Evolutionary conservation across 2,113 vertebrate species (phyloP), one percentile per base, ranked within the genome.

Genomic region (Gymnorhina tibicen): DNA sequence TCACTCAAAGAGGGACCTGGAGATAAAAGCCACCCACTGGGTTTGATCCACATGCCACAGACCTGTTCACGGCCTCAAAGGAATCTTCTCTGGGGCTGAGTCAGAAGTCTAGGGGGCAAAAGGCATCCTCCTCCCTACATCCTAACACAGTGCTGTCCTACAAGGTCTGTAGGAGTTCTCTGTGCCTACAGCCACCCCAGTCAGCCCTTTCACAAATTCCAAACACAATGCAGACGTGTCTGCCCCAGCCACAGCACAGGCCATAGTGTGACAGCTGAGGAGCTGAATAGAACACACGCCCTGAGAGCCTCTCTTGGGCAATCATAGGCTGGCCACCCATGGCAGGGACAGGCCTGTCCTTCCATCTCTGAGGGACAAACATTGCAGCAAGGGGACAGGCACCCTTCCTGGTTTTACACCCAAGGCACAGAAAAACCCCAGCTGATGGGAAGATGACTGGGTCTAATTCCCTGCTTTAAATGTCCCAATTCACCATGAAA

Each of bases 141-240:
- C 28, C 21, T 32, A 53, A 41, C 4, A 60, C 17, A 6, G 5
- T 6, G 0, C 20, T 49, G 33, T 39, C 22, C 56, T 56, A 39
- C 21, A 56, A 18, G 39, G 19, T 13, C 28, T 70, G 39, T 62
- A 49, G 52, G 47, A 13, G 28, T 26, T 39, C 46, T 75, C 52
- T 12, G 4, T 7, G 11, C 24, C n/a, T 56, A 47, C 27, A 62
- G 30, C 28, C 42, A 76, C 32, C 23, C 21, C 50, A 35, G 42
- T 15, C 22, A 5, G 13, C 28, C 21, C n/a, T 44, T 58, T 37
- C 46, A 56, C 14, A 30, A 55, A 42, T 21, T 3, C 2, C 59
- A 33, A 44, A n/a, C 6, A 11, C 2, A 0, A 26, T 7, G 35
- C 2, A 66, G 64, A 9, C 0, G 0, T 2, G 7, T 28, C 55